Evolutionary conservation across 2,113 vertebrate species (phyloP), one percentile per base, ranked within the genome.

Genomic region (Hemiscyllium ocellatum): DNA sequence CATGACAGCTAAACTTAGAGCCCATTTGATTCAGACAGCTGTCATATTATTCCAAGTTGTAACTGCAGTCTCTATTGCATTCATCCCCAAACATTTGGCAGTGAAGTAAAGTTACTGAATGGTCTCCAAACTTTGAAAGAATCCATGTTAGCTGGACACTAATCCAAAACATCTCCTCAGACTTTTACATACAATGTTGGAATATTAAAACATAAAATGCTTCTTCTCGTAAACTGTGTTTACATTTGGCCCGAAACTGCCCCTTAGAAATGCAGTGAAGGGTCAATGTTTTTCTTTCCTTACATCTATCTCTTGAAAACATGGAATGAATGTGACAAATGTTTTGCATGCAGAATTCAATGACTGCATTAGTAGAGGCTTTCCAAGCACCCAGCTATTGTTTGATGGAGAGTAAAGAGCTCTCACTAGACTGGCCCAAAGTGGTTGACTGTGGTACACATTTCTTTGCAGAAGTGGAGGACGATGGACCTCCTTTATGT

Each of bases 231-330:
- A 96, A 96, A n/a, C 91, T 94, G 4, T n/a, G 76, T 70, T 95
- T 97, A 65, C 96, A 33, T 95, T 96, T 98, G 78, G 97, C 98
- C 76, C 98, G 98, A 96, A 97, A 98, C 96, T 99, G 98, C 94
- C 98, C 98, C 47, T 96, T 99, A 78, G 97, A 98, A 95, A 96
- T 98, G 96, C 98, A 98, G 12, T 72, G 97, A 15, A 98, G 98
- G 95, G 98, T 98, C 6, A 97, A 96, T 19, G 97, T 98, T 96
- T 96, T 98, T 95, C 97, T 98, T 96, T 98, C 97, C 37, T 87
- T 96, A n/a, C 97, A 97, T 96, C 97, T 96, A n/a, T 97, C 97
- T 1, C 97, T 98, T 96, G 97, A 97, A 83, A 97, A 15, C 97
- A 97, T 0, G 98, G 98, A 96, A 97, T 98, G 96, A 98, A 97